Base-by-base conservation (phyloP, 2,113 vertebrate genomes). In the Thryonomys swinderianus region DNA sequence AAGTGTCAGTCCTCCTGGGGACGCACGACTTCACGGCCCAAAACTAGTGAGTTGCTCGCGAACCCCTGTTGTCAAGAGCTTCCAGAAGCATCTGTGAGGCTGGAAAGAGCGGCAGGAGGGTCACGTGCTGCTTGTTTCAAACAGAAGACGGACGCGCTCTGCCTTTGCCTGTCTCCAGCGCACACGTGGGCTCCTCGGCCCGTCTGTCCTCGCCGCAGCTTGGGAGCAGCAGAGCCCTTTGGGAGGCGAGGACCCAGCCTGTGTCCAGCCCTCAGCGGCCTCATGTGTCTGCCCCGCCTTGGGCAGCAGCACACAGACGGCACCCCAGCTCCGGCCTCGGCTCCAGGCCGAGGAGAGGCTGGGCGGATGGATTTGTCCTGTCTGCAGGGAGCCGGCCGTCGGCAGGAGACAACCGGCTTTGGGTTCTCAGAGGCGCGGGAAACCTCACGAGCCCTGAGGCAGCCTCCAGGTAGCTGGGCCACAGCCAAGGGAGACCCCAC, bases 121-220 rank as follows among this genome's bases (percentile, higher is more conserved):
- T 13, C 30, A 30, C 7, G 16, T 25, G 30, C 45, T 81, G 34
- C 48, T 83, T 76, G 83, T 32, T 95, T 96, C 74, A 82, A 59
- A 86, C 0, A 48, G n/a, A 89, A 69, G 0, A 0, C 11, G 61
- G 89, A 91, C 25, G 34, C 13, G 0, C 0, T 13, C 80, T 51
- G 32, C 8, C 45, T 76, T 84, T 48, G 1, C 48, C 32, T 1
- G 0, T 62, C 53, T 27, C 34, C 23, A 92, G 51, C n/a, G 20
- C 16, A 37, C 40, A 32, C 25, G 55, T 12, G 11, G 23, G 7
- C 40, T 86, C 34, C 32, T 51, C 85, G 74, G 66, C 53, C 81
- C 93, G 71, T 34, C n/a, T 82, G 34, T 82, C 67, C 57, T 32
- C 71, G 57, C 37, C 57, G 80, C 37, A 71, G 25, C 81, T 90